Evolutionary conservation across 2,888 invertebrate genomes (phyloP), one percentile per base, ranked within the genome.

Genomic region (Synanthedon formicaeformis): DNA sequence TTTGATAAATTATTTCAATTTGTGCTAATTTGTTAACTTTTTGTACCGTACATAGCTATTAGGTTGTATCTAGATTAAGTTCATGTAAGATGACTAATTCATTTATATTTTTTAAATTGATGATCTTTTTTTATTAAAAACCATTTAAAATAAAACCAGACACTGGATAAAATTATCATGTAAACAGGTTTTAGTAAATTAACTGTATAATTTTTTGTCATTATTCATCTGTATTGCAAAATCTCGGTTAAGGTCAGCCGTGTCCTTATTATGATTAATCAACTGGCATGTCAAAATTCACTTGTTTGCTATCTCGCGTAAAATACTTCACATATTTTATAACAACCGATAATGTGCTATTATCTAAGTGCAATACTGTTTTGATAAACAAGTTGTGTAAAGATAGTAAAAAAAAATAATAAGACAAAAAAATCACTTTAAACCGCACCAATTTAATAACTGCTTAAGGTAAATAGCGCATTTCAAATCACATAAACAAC

Each of bases 201-300:
- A 53, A 54, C 55, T 40, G 53, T 57, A 52, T 41, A 10, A 53
- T 55, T 59, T 54, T 52, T 34, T 48, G 50, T 50, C 50, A 27
- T 41, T 50, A 18, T 51, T 53, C 41, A 41, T 48, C 49, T 57
- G 45, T 54, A 56, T 57, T 56, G 52, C 48, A 53, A 23, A 56
- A 64, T 59, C 48, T 66, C 55, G 66, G 67, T 66, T 65, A 69
- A 69, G 69, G 69, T 57, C 62, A 12, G 45, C 34, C 34, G 45
- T 45, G 45, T 13, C n/a, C 45, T 34, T 34, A 34, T 23, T 23
- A 11, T 41, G 45, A 45, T 45, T 45, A 13, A 45, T 8, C 14
- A 45, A 45, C 13, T 34, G 45, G n/a, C n/a, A 45, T 12, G 8
- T 34, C 5, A 45, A 45, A 45, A 45, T 45, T n/a, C 45, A 14